Base-by-base conservation (phyloP, 1,140 invertebrate species). In the Drosophila funebris region DNA sequence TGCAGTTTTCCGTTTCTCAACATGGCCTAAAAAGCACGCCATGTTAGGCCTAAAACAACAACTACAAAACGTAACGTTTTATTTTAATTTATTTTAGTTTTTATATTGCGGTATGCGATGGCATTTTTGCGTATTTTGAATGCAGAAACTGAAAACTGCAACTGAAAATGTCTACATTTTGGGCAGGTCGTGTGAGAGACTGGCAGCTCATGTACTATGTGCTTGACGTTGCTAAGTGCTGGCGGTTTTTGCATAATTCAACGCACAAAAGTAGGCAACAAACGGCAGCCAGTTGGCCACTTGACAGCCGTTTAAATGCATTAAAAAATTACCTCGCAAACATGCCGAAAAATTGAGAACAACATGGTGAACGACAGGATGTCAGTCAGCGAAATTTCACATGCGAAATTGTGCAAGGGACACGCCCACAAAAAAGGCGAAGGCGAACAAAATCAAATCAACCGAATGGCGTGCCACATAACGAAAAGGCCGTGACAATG, bases 221-320 rank as follows among this genome's bases (percentile, higher is more conserved):
- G 11, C 20, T n/a, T 56, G 33, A 29, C 22, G 14, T 57, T 54
- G 53, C 48, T 60, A 81, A 70, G 69, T 66, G 78, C 60, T 54
- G 56, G 52, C 29, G 41, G 61, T 50, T 66, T 74, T 83, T 74
- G 72, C 66, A 84, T 76, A 75, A 75, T 82, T 75, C 52, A 66
- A 29, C 72, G 54, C 73, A 71, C 46, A 54, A 54, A 60, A 60
- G 61, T 24, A 60, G 41, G 56, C 46, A 46, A 50, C 39, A 20
- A 27, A 48, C n/a, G n/a, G n/a, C n/a, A n/a, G 52, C 27, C 52
- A 36, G 9, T 24, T 31, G 67, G 81, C 76, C 80, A 83, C 80
- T 83, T 83, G 81, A 85, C 80, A 85, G 80, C 80, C 80, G 72
- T 83, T 83, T 85, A 83, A 83, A 85, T 80, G 80, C 76, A 83